Base-by-base conservation (phyloP, 2,113 vertebrate genomes). In the Murina feae region DNA sequence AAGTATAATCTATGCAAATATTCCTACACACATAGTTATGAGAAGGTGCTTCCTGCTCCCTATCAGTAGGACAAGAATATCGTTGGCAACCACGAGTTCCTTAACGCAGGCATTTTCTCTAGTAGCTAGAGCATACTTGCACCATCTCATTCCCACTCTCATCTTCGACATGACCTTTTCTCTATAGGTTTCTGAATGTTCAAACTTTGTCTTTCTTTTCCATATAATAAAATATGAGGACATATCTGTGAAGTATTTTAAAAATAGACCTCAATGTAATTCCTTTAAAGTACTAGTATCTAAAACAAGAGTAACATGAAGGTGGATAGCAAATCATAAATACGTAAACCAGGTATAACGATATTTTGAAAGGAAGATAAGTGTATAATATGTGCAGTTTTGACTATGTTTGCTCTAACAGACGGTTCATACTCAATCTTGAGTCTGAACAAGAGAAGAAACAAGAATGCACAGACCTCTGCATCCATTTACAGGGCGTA, bases 191-290 rank as follows among this genome's bases (percentile, higher is more conserved):
- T 83, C 39, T 60, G 28, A 66, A 80, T 12, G 30, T 51, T 63
- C 39, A 44, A 9, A 65, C 2, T 14, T 55, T 58, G 63, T 20
- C 53, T 89, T 93, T 86, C 63, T 53, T 93, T 37, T 95, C 44
- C 51, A 78, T n/a, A 28, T 20, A n/a, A 85, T 60, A 95, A 90
- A 91, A 89, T 65, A 92, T 35, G 49, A 90, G 66, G 16, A 87
- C 58, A 71, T 81, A 85, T 30, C 42, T 58, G 49, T 71, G n/a
- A 95, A 47, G 16, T 2, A 44, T 74, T 87, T 76, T 49, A 92
- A 53, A 68, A 65, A 66, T 16, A 84, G 44, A 58, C 20, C 55
- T 87, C 7, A n/a, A 12, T 25, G 51, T 30, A 84, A 65, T 68
- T 83, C 23, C 39, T 89, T 74, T 60, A 88, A 78, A 91, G 71